phyloP scores from a whole-genome alignment of 2,797 vertebrate genomes.

The Anas flavirostris region DNA sequence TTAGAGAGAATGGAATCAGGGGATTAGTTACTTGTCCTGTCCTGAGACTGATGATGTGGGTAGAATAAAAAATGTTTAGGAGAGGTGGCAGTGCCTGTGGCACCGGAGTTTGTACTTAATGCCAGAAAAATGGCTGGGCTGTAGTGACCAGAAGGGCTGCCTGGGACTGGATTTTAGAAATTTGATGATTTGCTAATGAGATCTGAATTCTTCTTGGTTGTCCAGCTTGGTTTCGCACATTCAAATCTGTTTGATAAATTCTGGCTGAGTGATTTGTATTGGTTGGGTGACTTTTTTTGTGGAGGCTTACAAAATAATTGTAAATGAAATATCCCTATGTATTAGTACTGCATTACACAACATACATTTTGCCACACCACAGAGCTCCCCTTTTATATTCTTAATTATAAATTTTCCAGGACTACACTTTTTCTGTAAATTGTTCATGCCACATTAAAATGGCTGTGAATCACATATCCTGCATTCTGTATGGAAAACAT shows the following conservation, averaged over 20 bases:
- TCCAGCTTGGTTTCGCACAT: neutral
- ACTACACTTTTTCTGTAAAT: neutral
- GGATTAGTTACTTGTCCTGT: neutral
- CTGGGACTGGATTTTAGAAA: neutral
- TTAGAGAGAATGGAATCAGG: neutral
- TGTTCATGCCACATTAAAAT: conserved; percentile 14
- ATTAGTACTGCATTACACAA: neutral
- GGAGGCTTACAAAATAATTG: neutral
- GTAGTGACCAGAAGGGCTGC: neutral
- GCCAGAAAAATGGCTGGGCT: neutral
- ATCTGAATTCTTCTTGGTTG: neutral
- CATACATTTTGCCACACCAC: neutral
- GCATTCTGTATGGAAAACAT: neutral
- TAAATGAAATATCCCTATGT: neutral
- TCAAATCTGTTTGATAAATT: neutral
- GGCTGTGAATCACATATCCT: neutral
- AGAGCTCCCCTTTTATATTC: neutral
- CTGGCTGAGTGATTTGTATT: neutral
- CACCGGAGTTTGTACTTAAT: neutral
- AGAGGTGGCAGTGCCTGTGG: neutral
- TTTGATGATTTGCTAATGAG: neutral
- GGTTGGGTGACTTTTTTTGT: neutral
- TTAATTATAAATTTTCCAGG: conserved; percentile 25
- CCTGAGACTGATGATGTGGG: neutral
- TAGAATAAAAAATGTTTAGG: neutral